Base-by-base conservation (phyloP, 2,888 invertebrate species). In the Tuta absoluta region DNA sequence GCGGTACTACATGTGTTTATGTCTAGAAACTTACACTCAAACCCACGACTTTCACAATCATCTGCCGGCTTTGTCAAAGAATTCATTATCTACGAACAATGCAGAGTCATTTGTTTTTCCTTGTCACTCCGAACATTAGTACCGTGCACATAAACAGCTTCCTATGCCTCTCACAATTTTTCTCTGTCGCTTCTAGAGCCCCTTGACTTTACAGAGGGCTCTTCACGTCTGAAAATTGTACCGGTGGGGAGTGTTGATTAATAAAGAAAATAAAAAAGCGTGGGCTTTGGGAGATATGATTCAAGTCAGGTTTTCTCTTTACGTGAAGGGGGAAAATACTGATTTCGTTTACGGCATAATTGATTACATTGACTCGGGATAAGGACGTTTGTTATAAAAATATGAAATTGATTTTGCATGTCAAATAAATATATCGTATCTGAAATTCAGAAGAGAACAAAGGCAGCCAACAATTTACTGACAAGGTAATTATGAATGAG, bases 251-350 rank as follows among this genome's bases (percentile, higher is more conserved):
- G 81, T 74, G 80, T 79, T 84, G 86, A 88, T 88, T 89, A 87
- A 87, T 85, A 87, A 84, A 85, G 80, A 81, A 85, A 85, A 85
- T 84, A 86, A 84, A 84, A 85, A 82, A 79, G 33, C 48, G 72
- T 68, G 67, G 72, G 69, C 73, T 71, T 71, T 73, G 70, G 69
- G 74, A 75, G 74, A 72, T 78, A 78, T 82, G 82, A 85, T 85
- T 61, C 61, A 61, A 61, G 61, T 61, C 71, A 69, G 72, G 71
- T 69, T 67, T 33, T 68, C 61, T 63, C 56, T 63, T 61, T 59
- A 37, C 63, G 60, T 41, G 58, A 63, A 68, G 66, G 69, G 68
- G 66, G 56, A 63, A 51, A 64, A 66, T 66, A 65, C 66, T 66
- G 67, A 66, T 69, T 69, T 69, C 62, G 63, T 65, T 65, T 66